phyloP scores from a whole-genome alignment of 2,113 vertebrate genomes.

The Equus quagga region DNA sequence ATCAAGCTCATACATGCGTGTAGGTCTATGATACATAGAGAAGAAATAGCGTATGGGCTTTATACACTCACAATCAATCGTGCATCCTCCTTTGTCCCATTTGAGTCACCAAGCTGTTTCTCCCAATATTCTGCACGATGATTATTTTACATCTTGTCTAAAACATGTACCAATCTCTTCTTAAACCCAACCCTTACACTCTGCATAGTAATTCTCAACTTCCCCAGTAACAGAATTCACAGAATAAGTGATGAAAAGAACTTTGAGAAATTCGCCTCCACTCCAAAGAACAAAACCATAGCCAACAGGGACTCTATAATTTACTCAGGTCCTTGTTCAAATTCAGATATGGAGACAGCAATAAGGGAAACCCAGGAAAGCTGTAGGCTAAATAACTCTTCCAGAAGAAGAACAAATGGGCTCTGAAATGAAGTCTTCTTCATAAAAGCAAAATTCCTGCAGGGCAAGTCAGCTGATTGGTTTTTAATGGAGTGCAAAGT shows the following conservation, averaged over 20 bases:
- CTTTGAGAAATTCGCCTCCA: slow-evolving; percentile 56
- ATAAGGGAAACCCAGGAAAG: slow-evolving; percentile 66
- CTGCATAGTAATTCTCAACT: slow-evolving; percentile 43
- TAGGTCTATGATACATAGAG: background rate
- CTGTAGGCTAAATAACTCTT: slow-evolving; percentile 72
- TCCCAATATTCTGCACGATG: background rate
- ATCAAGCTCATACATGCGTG: background rate
- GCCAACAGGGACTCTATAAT: slow-evolving; percentile 67
- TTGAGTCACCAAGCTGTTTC: background rate
- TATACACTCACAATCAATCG: background rate
- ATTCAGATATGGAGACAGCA: slow-evolving; percentile 54
- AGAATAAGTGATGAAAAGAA: slow-evolving; percentile 50
- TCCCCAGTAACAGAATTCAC: slow-evolving; percentile 41
- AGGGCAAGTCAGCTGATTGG: slow-evolving; percentile 66
- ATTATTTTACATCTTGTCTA: slow-evolving; percentile 39
- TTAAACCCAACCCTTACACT: background rate
- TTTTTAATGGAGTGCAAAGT: slow-evolving; percentile 79
- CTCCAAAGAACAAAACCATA: slow-evolving; percentile 60
- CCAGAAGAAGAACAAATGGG: slow-evolving; percentile 4
- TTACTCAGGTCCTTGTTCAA: slow-evolving; percentile 67
- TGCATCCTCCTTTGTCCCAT: background rate
- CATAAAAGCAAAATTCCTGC: slow-evolving; percentile 79
- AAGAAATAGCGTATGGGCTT: background rate
- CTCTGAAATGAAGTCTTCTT: slow-evolving; percentile 71
- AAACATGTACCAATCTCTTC: background rate